Evolutionary conservation across 1,140 invertebrate species (phyloP).

Genomic region (Diploscapter pachys): DNA sequence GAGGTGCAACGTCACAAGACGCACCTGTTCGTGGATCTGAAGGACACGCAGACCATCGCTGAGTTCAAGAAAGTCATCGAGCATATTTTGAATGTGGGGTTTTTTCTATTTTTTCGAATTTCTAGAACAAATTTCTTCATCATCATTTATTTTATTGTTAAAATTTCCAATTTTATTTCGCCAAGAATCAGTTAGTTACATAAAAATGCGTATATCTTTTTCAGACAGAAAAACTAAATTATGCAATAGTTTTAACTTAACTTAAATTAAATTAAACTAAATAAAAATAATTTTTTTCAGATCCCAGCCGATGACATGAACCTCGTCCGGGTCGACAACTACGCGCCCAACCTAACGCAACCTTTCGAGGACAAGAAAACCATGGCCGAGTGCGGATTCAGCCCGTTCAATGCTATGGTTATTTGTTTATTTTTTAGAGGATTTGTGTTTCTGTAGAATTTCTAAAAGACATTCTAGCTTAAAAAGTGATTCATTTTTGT

Average conservation of each 20-base stretch:
- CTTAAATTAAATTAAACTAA: no score
- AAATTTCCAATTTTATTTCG: no score
- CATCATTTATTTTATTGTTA: background rate
- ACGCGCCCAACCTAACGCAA: no score
- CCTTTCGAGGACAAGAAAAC: conserved; percentile 21
- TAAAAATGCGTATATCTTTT: no score
- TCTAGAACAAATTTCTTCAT: background rate
- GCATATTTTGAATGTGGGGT: background rate
- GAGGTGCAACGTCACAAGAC: conserved; percentile 12
- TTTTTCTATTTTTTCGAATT: conserved; percentile 2
- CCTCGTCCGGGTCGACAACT: no score
- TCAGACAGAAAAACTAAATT: no score
- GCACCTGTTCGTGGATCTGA: conserved; percentile 16
- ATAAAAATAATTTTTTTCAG: no score
- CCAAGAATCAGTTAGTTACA: no score
- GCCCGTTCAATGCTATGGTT: conserved; percentile 26
- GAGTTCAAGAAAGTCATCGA: conserved; percentile 22
- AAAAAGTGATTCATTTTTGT: background rate
- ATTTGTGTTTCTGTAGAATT: no score
- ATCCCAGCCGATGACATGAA: no score
- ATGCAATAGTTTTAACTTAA: no score
- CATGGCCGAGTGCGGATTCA: conserved; percentile 23
- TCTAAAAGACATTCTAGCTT: no score
- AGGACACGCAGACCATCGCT: background rate
- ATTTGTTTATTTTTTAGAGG: background rate